Evolutionary conservation across 2,113 vertebrate species (phyloP).

Genomic region (Archocentrus centrarchus): DNA sequence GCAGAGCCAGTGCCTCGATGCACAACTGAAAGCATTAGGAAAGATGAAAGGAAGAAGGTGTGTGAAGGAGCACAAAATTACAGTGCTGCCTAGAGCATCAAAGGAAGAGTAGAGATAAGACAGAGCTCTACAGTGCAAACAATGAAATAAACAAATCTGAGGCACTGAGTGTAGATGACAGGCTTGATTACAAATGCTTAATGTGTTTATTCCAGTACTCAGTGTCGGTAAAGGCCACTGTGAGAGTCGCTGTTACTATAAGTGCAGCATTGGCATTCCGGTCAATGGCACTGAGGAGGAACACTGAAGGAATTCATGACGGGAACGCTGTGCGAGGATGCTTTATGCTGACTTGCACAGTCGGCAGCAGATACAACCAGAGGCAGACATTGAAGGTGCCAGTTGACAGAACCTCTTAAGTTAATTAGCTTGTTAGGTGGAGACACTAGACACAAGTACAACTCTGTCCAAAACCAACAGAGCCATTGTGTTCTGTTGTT

Average conservation of each 20-base stretch:
- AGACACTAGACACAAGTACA: conserved; percentile 42
- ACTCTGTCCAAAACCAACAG: conserved; percentile 63
- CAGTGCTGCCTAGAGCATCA: conserved; percentile 41
- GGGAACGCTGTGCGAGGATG: background rate
- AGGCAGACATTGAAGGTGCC: conserved; percentile 55
- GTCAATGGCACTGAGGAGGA: conserved; percentile 69
- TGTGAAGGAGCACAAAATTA: conserved; percentile 64
- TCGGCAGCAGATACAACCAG: conserved; percentile 34
- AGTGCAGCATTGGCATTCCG: conserved; percentile 68
- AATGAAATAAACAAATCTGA: conserved; percentile 60
- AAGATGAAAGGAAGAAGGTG: conserved; percentile 59
- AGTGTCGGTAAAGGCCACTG: conserved; percentile 53
- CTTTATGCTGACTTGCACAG: conserved; percentile 70
- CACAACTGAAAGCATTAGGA: conserved; percentile 64
- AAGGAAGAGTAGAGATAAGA: conserved; percentile 24
- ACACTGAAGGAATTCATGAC: conserved; percentile 57
- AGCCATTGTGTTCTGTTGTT: conserved; percentile 40
- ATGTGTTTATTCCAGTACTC: conserved; percentile 68
- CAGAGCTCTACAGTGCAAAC: conserved; percentile 45
- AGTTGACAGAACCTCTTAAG: conserved; percentile 72
- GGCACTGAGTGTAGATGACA: conserved; percentile 39
- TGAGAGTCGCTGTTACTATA: conserved; percentile 62
- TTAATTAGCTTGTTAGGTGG: conserved; percentile 73
- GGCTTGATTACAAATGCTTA: conserved; percentile 58
- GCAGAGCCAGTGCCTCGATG: conserved; percentile 42